Evolutionary conservation across 2,888 invertebrate species (phyloP).

Genomic region (Nephrotoma flavescens): DNA sequence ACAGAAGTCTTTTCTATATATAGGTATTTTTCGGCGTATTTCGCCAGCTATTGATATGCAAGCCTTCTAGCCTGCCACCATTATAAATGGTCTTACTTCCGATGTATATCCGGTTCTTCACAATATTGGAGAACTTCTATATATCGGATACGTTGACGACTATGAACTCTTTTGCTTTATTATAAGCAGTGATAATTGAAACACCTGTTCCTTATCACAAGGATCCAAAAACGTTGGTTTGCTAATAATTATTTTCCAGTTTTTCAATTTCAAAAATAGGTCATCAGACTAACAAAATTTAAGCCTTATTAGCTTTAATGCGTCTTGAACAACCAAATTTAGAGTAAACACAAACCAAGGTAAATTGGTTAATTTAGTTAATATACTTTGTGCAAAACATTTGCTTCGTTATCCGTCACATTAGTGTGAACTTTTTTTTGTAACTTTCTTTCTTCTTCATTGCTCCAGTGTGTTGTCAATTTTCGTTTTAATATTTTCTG

Average conservation of each 20-base stretch:
- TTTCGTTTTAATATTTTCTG: background rate
- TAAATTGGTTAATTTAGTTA: background rate
- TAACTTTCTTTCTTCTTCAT: background rate
- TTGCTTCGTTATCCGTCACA: background rate
- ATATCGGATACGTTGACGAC: background rate
- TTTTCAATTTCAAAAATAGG: too few relatives aligned
- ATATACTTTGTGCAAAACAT: background rate
- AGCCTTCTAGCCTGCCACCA: background rate
- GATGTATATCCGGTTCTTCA: background rate
- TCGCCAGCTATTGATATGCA: background rate
- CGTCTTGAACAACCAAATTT: background rate
- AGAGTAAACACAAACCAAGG: background rate
- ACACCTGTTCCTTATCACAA: conserved; percentile 12
- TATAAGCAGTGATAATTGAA: too few relatives aligned
- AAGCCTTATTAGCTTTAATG: background rate
- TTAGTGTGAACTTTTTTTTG: background rate
- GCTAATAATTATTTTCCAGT: background rate
- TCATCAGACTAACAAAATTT: too few relatives aligned
- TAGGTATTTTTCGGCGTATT: background rate
- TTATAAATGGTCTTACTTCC: background rate
- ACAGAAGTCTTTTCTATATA: background rate
- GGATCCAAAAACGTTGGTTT: conserved; percentile 16
- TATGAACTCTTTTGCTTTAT: too few relatives aligned
- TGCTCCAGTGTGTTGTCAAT: background rate
- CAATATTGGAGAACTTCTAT: background rate